A percentile compares a stretch with the other conserved stretches of the same genome.
Evolutionary conservation across 2,113 vertebrate genomes (phyloP).

Genomic region (Indri indri): DNA sequence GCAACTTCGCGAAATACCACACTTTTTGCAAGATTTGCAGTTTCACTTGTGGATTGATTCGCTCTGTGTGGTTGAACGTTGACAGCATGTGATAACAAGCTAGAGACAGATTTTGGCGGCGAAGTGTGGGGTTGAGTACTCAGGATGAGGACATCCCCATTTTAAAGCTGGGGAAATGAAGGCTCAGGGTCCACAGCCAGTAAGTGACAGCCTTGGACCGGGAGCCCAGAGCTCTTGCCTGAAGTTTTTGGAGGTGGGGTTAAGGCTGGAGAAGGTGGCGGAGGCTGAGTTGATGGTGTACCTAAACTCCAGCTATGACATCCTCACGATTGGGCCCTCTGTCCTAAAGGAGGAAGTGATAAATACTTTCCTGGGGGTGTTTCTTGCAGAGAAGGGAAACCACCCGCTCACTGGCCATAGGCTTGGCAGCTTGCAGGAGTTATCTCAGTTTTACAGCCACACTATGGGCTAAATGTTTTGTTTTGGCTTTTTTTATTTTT

Average conservation of each 20-base stretch:
- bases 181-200: not conserved
- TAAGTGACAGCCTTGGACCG: not conserved
- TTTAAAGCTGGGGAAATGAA: not conserved
- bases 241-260: not conserved
- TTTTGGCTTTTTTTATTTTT: too few relatives aligned
- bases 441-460: not conserved
- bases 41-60: not conserved
- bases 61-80: not conserved
- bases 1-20: constrained; percentile 21
- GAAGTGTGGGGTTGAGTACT: not conserved
- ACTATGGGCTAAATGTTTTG: too few relatives aligned
- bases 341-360: not conserved
- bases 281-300: not conserved
- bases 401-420: not conserved
- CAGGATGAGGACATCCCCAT: not conserved
- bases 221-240: not conserved
- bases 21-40: constrained; percentile 33
- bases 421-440: not conserved
- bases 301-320: not conserved
- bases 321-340: not conserved
- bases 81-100: not conserved
- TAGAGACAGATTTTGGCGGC: not conserved
- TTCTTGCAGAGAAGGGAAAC: not conserved
- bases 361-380: not conserved
- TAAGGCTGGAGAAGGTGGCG: too few relatives aligned